These are phyloP conservation scores for Crenichthys baileyi DNA, from an alignment of 2,797 vertebrate species.

Conservation along the genomic window DNA sequence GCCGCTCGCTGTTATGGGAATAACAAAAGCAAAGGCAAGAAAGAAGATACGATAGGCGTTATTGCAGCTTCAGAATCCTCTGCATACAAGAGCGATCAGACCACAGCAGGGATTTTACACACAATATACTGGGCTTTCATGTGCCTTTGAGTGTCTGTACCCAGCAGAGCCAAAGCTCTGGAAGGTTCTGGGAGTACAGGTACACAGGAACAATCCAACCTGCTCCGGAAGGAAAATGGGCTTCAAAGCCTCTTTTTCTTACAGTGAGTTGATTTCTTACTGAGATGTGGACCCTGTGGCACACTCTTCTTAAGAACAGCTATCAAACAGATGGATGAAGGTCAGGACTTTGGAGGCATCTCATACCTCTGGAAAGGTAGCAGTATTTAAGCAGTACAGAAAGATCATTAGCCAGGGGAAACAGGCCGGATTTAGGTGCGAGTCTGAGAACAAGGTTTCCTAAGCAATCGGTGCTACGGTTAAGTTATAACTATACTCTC, in stretches of 20 bases:
- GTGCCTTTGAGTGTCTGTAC: constrained; percentile 58
- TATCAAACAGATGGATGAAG: constrained; percentile 66
- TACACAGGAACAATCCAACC: constrained; percentile 65
- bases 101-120: constrained; percentile 62
- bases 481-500: constrained; percentile 24
- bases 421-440: constrained; percentile 54
- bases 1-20: constrained; percentile 69
- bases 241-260: constrained; percentile 63
- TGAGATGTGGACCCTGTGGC: constrained; percentile 54
- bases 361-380: constrained; percentile 51
- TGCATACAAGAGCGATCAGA: constrained; percentile 65
- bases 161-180: constrained; percentile 54
- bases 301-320: constrained; percentile 49
- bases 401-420: constrained; percentile 53
- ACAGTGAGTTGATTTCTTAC: constrained; percentile 62
- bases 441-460: constrained; percentile 49
- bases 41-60: constrained; percentile 54
- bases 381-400: constrained; percentile 56
- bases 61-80: constrained; percentile 59
- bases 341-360: constrained; percentile 50
- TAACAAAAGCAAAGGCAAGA: constrained; percentile 66
- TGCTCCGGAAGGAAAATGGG: constrained; percentile 59
- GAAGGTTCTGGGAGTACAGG: constrained; percentile 63
- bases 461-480: constrained; percentile 17
- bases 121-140: constrained; percentile 68